Evolutionary conservation across 2,797 vertebrate species (phyloP).

Genomic region (Malurus splendens): DNA sequence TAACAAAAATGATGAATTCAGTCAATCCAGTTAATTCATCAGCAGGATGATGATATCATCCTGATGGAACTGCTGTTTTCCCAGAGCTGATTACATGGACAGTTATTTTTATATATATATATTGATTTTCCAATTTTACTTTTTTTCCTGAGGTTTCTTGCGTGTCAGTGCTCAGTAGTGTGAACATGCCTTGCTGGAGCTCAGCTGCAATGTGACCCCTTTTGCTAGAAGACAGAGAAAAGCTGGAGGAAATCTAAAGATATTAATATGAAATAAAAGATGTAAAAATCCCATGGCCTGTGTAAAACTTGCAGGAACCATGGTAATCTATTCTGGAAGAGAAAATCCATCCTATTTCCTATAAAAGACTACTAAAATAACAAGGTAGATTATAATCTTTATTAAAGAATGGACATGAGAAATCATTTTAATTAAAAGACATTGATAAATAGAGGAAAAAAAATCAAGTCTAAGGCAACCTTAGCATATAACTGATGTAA

Average conservation of each 20-base stretch:
- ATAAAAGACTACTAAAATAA: not conserved
- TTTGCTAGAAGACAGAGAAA: not conserved
- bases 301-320: not conserved
- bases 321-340: not conserved
- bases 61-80: not conserved
- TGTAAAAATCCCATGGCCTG: not conserved
- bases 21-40: not conserved
- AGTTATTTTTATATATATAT: not conserved
- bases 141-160: not conserved
- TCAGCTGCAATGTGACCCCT: not conserved
- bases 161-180: not conserved
- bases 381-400: not conserved
- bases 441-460: not conserved
- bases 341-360: not conserved
- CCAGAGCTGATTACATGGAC: not conserved
- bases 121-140: not conserved
- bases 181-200: not conserved
- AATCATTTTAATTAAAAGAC: not conserved
- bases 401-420: not conserved
- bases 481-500: not conserved
- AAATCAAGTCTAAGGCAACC: not conserved
- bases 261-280: not conserved
- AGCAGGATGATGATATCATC: not conserved
- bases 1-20: not conserved
- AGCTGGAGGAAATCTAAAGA: not conserved